Evolutionary conservation across 2,797 vertebrate genomes (phyloP).

Genomic region (Sparidentex hasta): DNA sequence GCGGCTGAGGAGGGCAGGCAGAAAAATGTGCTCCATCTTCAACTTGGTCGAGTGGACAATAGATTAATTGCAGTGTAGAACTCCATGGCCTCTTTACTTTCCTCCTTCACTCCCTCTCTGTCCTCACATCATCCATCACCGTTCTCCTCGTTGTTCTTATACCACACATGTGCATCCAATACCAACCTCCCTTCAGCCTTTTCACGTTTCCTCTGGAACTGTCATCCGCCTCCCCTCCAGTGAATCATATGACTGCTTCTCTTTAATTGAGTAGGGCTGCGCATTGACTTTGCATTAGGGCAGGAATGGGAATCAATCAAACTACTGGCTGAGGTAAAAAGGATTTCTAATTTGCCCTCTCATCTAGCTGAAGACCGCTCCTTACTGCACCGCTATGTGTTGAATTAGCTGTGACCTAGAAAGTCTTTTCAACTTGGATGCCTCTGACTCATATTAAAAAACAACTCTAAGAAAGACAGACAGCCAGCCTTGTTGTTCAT

Average conservation of each 20-base stretch:
- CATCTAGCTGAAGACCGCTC: conserved; percentile 20
- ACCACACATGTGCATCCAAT: conserved; percentile 4
- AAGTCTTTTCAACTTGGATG: background rate
- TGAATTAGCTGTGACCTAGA: conserved; percentile 38
- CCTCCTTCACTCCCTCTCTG: background rate
- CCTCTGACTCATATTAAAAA: conserved; percentile 13
- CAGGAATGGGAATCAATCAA: conserved; percentile 29
- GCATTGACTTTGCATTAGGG: conserved; percentile 32
- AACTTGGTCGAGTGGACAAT: conserved; percentile 7
- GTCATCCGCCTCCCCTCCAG: background rate
- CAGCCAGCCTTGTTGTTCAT: background rate
- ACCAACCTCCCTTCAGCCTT: background rate
- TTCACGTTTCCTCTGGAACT: background rate
- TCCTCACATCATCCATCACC: background rate
- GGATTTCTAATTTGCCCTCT: conserved; percentile 15
- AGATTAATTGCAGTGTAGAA: background rate
- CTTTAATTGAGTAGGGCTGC: conserved; percentile 22
- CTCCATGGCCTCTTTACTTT: background rate
- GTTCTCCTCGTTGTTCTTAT: background rate
- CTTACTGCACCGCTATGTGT: background rate
- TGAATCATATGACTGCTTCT: conserved; percentile 23
- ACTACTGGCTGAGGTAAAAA: conserved; percentile 19
- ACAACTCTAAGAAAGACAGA: background rate
- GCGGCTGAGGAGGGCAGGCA: background rate
- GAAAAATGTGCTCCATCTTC: background rate